Percentiles rank a stretch among this genome's conserved stretches.
These are phyloP conservation scores for Drosophila bocki DNA, from an alignment of 1,140 invertebrate genomes.

Conservation along the genomic window DNA sequence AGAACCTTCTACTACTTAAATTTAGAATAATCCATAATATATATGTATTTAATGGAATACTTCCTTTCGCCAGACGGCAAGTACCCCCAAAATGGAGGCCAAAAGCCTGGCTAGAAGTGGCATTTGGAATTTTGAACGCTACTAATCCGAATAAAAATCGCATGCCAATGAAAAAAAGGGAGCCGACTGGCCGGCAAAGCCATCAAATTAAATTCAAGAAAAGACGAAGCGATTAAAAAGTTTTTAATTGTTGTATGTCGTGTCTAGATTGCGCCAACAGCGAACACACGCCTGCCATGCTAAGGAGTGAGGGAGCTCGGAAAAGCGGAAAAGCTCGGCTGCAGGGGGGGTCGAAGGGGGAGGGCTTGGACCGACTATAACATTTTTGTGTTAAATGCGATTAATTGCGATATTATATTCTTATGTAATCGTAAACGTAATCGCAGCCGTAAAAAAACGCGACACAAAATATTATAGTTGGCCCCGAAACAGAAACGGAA, in stretches of 20 bases:
- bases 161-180: conserved; percentile 63
- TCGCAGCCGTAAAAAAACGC: conserved; percentile 71
- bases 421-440: conserved; percentile 84
- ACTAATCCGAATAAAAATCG: conserved; percentile 44
- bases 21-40: not conserved
- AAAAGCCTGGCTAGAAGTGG: conserved; percentile 7
- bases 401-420: conserved; percentile 84
- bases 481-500: conserved; percentile 23
- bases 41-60: not conserved
- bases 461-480: conserved; percentile 69
- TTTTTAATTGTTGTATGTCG: conserved; percentile 82
- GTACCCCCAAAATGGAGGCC: not conserved
- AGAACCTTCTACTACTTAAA: no score
- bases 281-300: conserved; percentile 65
- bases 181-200: conserved; percentile 45
- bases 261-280: conserved; percentile 65
- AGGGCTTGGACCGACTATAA: conserved; percentile 63
- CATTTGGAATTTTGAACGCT: conserved; percentile 35
- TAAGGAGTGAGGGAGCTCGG: not conserved
- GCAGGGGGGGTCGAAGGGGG: not conserved
- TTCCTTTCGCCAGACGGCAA: not conserved
- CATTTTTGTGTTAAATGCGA: conserved; percentile 83
- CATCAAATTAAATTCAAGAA: conserved; percentile 82
- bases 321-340: conserved; percentile 1
- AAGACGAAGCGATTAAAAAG: conserved; percentile 75